Percentiles rank a stretch among this genome's conserved stretches.
Conservation (phyloP, 1,140 invertebrate genomes). For the Drosophila rufa region DNA sequence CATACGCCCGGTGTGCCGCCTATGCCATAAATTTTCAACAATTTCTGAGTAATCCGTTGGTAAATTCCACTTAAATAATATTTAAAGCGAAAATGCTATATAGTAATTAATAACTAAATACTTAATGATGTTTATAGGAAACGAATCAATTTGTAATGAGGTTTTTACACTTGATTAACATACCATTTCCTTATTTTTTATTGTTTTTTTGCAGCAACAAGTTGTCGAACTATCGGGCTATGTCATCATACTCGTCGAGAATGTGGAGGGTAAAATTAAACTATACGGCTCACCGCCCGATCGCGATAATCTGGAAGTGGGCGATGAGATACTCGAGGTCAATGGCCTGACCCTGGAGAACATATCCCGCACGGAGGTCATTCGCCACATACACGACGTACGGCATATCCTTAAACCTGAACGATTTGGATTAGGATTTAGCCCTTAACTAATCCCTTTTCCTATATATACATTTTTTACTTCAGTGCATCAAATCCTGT, state of each 20-base stretch:
- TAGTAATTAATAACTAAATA: too few species aligned
- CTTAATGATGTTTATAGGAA: too few species aligned
- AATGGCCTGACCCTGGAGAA: slow-evolving; percentile 96
- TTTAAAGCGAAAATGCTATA: too few species aligned
- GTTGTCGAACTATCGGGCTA: slow-evolving; percentile 97
- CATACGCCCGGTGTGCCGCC: slow-evolving; percentile 6
- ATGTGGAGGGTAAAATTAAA: slow-evolving; percentile 97
- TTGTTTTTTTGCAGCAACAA: slow-evolving; percentile 76
- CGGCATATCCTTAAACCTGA: slow-evolving; percentile 31
- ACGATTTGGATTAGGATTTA: too few species aligned
- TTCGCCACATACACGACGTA: slow-evolving; percentile 97
- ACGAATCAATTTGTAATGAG: not conserved
- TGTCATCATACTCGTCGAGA: slow-evolving; percentile 97
- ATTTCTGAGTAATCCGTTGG: not conserved
- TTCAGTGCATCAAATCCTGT: slow-evolving; percentile 96
- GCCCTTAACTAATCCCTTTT: not conserved
- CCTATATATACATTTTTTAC: not conserved
- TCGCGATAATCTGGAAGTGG: slow-evolving; percentile 95
- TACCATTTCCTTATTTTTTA: not conserved
- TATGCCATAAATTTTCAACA: not conserved
- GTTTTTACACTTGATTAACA: not conserved
- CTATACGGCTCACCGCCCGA: slow-evolving; percentile 98
- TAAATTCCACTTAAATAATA: too few species aligned
- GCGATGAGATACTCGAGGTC: slow-evolving; percentile 98
- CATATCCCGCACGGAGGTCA: slow-evolving; percentile 94